Percentiles rank a stretch among this genome's conserved stretches.
Evolutionary conservation across 2,113 vertebrate species (phyloP).

Genomic region (Agapornis roseicollis): DNA sequence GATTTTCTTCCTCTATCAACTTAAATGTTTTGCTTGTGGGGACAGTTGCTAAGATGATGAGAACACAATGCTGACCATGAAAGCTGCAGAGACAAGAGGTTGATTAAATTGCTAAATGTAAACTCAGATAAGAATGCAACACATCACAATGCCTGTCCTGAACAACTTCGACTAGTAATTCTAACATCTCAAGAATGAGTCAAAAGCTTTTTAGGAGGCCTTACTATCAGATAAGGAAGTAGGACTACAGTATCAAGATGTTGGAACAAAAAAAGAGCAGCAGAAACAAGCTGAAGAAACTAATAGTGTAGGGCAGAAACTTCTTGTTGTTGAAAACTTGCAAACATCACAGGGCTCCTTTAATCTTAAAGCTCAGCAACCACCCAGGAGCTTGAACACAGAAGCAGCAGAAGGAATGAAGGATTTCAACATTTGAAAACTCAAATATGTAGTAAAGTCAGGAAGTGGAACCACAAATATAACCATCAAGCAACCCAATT

Average conservation of each 20-base stretch:
- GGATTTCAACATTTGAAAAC: neutral
- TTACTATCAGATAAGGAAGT: neutral
- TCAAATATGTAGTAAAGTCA: neutral
- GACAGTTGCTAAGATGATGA: neutral
- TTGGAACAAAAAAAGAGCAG: neutral
- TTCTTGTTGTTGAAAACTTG: neutral
- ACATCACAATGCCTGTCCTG: neutral
- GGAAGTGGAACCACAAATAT: neutral
- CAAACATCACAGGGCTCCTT: neutral
- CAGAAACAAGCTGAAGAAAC: neutral
- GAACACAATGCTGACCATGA: neutral
- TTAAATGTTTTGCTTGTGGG: neutral
- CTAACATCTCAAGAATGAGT: neutral
- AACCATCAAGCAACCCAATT: neutral
- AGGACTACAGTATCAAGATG: neutral
- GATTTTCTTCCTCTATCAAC: neutral
- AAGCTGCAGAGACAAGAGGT: neutral
- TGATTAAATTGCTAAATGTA: neutral
- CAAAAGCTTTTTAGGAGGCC: neutral
- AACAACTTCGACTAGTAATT: neutral
- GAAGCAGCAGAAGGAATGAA: neutral
- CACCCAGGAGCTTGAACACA: neutral
- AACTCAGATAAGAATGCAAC: neutral
- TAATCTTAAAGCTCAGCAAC: neutral
- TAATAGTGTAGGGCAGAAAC: neutral